phyloP scores from a whole-genome alignment of 1,140 invertebrate genomes.

The Drosophila kepulauana region DNA sequence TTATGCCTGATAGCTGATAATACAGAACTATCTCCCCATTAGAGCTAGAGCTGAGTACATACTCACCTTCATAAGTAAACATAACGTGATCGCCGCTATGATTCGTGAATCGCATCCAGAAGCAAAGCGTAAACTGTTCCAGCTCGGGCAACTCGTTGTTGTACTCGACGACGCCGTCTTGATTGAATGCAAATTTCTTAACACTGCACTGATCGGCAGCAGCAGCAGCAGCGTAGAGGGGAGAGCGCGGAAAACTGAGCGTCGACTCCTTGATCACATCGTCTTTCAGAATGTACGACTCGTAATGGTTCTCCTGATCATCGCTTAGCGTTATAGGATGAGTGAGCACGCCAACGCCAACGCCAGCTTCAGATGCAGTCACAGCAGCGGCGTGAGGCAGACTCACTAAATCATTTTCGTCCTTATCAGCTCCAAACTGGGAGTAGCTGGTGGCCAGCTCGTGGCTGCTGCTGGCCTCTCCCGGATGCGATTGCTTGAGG shows the following conservation, averaged over 20 bases:
- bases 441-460: constrained; percentile 65
- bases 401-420: constrained; percentile 21
- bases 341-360: not conserved
- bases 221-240: constrained; percentile 29
- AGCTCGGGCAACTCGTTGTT: constrained; percentile 89
- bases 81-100: constrained; percentile 92
- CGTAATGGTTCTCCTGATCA: constrained; percentile 61
- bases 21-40: not conserved
- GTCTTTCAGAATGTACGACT: constrained; percentile 66
- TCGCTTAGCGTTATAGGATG: constrained; percentile 51
- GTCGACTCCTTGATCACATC: constrained; percentile 41
- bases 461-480: constrained; percentile 66
- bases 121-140: constrained; percentile 92
- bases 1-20: not conserved
- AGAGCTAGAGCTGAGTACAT: not conserved
- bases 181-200: constrained; percentile 84
- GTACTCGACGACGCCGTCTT: constrained; percentile 87
- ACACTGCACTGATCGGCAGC: constrained; percentile 72
- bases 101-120: constrained; percentile 92
- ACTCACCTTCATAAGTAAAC: constrained; percentile 92
- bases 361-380: constrained; percentile 26
- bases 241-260: constrained; percentile 41
- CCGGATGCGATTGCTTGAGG: constrained; percentile 80
- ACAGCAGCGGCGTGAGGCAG: constrained; percentile 24
- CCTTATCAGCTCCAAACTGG: constrained; percentile 46